These are phyloP conservation scores for Tachysurus vachellii DNA, from an alignment of 2,113 vertebrate genomes.

Conservation along the genomic window DNA sequence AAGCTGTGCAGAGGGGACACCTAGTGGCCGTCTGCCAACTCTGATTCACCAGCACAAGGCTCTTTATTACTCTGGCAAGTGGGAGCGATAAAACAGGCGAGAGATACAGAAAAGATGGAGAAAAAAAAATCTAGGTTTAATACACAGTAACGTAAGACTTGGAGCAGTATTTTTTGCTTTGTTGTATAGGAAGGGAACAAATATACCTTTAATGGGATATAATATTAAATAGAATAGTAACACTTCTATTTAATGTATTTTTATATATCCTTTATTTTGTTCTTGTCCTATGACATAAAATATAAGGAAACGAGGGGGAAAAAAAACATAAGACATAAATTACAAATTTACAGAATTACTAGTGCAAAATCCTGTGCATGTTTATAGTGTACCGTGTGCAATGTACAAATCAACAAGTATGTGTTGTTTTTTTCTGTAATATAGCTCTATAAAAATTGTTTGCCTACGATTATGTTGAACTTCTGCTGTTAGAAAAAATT, in stretches of 20 bases:
- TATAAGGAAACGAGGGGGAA: too few species aligned
- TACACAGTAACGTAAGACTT: background rate
- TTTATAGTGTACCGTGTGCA: too few species aligned
- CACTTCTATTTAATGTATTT: background rate
- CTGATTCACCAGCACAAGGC: background rate
- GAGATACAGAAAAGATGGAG: background rate
- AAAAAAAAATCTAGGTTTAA: background rate
- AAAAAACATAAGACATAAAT: too few species aligned
- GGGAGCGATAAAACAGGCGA: slow-evolving; percentile 9
- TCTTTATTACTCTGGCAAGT: background rate
- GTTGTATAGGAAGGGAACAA: background rate
- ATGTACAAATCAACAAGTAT: background rate
- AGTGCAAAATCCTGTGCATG: too few species aligned
- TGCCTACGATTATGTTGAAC: background rate
- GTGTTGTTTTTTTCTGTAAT: background rate
- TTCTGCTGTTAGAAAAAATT: background rate
- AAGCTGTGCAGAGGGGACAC: slow-evolving; percentile 39
- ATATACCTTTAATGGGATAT: background rate
- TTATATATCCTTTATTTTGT: background rate
- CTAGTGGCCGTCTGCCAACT: slow-evolving; percentile 35
- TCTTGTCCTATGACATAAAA: background rate
- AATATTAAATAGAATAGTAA: background rate
- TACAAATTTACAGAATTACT: too few species aligned
- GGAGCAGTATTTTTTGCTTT: background rate
- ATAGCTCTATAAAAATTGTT: background rate